Evolutionary conservation across 2,113 vertebrate species (phyloP), one percentile per base, ranked within the genome.

Genomic region (Melanocharis versteri): DNA sequence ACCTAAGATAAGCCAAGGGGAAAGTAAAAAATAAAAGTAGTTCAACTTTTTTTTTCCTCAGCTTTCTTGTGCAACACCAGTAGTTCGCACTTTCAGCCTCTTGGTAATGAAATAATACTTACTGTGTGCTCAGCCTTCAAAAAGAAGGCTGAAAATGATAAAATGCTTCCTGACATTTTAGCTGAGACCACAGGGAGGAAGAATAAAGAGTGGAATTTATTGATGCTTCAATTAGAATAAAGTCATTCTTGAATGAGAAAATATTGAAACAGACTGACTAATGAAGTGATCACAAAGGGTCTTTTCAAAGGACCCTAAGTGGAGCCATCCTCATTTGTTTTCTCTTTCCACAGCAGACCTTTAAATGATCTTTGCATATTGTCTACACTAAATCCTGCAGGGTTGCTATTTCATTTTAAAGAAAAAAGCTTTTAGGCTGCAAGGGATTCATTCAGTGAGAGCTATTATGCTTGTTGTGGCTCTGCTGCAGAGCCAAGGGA

Each of bases 341-440:
- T 81, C 72, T 79, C 39, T 81, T 95, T 90, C 89, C 47, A 35
- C 54, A 92, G 62, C 87, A 96, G 83, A 33, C 54, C 91, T 62
- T 72, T 93, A 94, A 94, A 87, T 79, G 81, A 90, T 95, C 94
- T 93, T 89, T 93, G 88, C 78, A 80, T 83, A 83, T 80, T 89
- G 85, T 93, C 92, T 95, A 93, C 72, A 86, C 66, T 93, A 94
- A 97, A 95, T 97, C 86, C 89, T 92, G 83, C 85, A 89, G 87
- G 91, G 76, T 61, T 96, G 93, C 75, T 92, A 66, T 68, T 94
- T 88, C 75, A 92, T 95, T 93, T 89, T 92, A 87, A 90, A 87
- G 91, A 89, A 97, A 89, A 97, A 97, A 92, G 94, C 95, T 96
- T 96, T 97, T 96, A 93, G 92, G 92, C 90, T 94, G 87, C 72